Evolutionary conservation across 2,888 invertebrate genomes (phyloP).

Genomic region (Monoplex corrugatus): DNA sequence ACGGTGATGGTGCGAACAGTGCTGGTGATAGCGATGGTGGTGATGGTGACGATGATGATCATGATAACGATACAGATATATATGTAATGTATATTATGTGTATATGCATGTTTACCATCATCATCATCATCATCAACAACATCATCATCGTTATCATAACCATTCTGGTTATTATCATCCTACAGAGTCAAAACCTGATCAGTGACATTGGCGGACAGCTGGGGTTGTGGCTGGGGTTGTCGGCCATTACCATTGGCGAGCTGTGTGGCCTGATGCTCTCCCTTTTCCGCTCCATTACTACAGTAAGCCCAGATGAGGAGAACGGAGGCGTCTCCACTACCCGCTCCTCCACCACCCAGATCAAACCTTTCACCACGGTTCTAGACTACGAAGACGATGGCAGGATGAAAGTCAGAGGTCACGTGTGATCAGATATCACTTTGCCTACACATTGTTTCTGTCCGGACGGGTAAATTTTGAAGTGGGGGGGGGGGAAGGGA

Average conservation of each 20-base stretch:
- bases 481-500: too few species aligned
- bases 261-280: slow-evolving; percentile 73
- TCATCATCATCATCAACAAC: slow-evolving; percentile 50
- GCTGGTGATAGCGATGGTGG: slow-evolving; percentile 48
- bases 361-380: not conserved
- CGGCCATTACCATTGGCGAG: slow-evolving; percentile 80
- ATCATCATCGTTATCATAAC: slow-evolving; percentile 51
- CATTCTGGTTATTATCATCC: slow-evolving; percentile 38
- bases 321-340: slow-evolving; percentile 22
- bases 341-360: not conserved
- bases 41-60: too few species aligned
- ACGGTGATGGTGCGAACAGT: not conserved
- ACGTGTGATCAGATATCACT: too few species aligned
- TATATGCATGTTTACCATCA: too few species aligned
- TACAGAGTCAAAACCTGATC: slow-evolving; percentile 79
- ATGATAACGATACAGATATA: too few species aligned
- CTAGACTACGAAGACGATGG: not conserved
- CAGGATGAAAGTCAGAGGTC: too few species aligned
- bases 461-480: too few species aligned
- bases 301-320: slow-evolving; percentile 10
- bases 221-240: slow-evolving; percentile 80
- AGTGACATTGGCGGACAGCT: slow-evolving; percentile 81
- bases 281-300: slow-evolving; percentile 58
- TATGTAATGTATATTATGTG: too few species aligned
- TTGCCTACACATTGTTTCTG: too few species aligned